A percentile compares a stretch with the other conserved stretches of the same genome.
Conservation (phyloP, 1,140 invertebrate species). For the Cotesia typhae region DNA sequence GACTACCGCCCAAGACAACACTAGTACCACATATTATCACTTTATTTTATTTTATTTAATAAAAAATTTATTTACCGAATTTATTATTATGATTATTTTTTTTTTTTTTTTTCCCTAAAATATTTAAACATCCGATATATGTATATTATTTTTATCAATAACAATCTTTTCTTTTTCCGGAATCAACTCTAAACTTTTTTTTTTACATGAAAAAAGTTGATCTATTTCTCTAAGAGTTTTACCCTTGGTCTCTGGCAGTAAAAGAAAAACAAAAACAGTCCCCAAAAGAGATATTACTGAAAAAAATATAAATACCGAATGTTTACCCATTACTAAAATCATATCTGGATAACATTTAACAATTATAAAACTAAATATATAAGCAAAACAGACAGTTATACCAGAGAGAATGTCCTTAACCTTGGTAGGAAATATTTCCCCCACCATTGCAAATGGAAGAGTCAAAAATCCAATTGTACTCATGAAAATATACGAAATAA, state of each 20-base stretch:
- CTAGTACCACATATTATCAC: too few relatives aligned
- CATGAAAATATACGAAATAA: constrained; percentile 71
- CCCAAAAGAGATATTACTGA: constrained; percentile 73
- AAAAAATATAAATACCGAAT: constrained; percentile 78
- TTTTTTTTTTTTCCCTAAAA: too few relatives aligned
- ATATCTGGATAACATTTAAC: constrained; percentile 78
- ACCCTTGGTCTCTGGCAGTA: constrained; percentile 84
- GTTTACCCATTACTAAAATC: constrained; percentile 67
- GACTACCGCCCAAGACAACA: too few relatives aligned
- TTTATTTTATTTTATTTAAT: too few relatives aligned
- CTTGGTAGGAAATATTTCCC: constrained; percentile 76
- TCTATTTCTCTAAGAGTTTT: constrained; percentile 79
- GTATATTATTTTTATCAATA: constrained; percentile 14
- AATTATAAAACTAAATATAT: constrained; percentile 77
- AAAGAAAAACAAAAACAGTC: constrained; percentile 73
- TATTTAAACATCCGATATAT: too few relatives aligned
- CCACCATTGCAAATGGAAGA: constrained; percentile 78
- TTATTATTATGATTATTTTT: too few relatives aligned
- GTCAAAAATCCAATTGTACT: constrained; percentile 73
- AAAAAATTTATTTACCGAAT: too few relatives aligned
- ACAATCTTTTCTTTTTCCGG: constrained; percentile 28
- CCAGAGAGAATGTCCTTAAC: constrained; percentile 75
- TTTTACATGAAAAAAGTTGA: constrained; percentile 63
- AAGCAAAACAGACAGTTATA: constrained; percentile 72
- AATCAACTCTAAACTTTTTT: background rate